Conservation (phyloP, 2,888 invertebrate species). For the Anoncus sp. region DNA sequence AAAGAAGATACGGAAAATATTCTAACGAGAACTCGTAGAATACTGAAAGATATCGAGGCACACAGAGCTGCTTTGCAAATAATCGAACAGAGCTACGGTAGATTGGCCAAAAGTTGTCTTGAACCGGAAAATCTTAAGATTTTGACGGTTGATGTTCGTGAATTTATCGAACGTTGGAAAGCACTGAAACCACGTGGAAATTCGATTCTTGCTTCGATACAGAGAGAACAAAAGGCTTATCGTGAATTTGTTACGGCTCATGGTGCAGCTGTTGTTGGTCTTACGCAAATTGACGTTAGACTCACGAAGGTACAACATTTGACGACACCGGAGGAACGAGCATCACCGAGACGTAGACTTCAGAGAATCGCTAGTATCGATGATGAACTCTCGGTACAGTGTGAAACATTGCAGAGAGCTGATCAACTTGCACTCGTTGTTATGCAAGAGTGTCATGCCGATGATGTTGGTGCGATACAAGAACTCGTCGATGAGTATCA, state of each 20-base stretch:
- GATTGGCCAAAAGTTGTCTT: conserved; percentile 88
- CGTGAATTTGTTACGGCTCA: conserved; percentile 90
- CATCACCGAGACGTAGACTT: conserved; percentile 82
- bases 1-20: conserved; percentile 86
- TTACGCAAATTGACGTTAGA: conserved; percentile 89
- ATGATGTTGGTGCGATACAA: conserved; percentile 85
- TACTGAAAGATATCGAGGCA: conserved; percentile 85
- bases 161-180: conserved; percentile 87
- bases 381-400: conserved; percentile 85
- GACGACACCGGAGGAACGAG: conserved; percentile 83
- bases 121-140: conserved; percentile 89
- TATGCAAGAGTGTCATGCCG: conserved; percentile 85
- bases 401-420: conserved; percentile 84
- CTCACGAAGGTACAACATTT: conserved; percentile 89
- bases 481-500: conserved; percentile 88
- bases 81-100: conserved; percentile 89
- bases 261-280: conserved; percentile 88
- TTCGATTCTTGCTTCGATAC: conserved; percentile 85
- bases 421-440: conserved; percentile 86
- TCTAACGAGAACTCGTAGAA: conserved; percentile 85
- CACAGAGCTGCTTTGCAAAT: conserved; percentile 85
- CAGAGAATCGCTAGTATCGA: conserved; percentile 85
- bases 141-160: conserved; percentile 86
- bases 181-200: conserved; percentile 86
- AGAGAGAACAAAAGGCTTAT: conserved; percentile 86